Conservation (phyloP, 1,140 invertebrate genomes). For the Melitaea cinxia region DNA sequence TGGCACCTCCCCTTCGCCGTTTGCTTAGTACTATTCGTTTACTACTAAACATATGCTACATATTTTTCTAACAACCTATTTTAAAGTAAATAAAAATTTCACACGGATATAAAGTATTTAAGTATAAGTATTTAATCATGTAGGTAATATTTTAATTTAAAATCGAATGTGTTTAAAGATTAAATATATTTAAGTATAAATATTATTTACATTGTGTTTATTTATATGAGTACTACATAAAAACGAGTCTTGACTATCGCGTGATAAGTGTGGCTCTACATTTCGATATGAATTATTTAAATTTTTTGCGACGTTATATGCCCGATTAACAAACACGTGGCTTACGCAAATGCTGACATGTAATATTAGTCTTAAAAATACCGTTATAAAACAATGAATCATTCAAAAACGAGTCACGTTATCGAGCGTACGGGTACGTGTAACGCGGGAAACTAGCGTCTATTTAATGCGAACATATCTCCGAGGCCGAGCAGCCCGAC, state of each 20-base stretch:
- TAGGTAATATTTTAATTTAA: no score
- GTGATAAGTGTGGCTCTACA: not conserved
- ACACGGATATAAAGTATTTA: not conserved
- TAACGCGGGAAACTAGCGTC: conserved; percentile 29
- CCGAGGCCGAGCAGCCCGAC: conserved; percentile 60
- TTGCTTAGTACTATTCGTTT: conserved; percentile 43
- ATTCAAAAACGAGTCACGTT: conserved; percentile 47
- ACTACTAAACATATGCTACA: conserved; percentile 20
- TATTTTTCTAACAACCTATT: conserved; percentile 4
- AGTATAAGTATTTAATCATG: no score
- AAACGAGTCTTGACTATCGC: no score
- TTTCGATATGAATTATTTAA: not conserved
- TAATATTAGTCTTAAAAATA: conserved; percentile 34
- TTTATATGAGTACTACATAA: no score
- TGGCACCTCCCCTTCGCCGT: conserved; percentile 75
- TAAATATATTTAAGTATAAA: no score
- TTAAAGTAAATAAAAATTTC: no score
- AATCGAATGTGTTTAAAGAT: no score
- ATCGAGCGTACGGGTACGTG: conserved; percentile 33
- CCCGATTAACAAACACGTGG: conserved; percentile 15
- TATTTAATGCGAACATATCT: conserved; percentile 57
- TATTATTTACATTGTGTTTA: no score
- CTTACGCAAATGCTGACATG: conserved; percentile 1
- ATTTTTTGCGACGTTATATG: not conserved
- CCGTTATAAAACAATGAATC: conserved; percentile 46